These are phyloP conservation scores for Agelas oroides DNA, from an alignment of 37 sponge, comb jelly and placozoan species.

Conservation along the genomic window DNA sequence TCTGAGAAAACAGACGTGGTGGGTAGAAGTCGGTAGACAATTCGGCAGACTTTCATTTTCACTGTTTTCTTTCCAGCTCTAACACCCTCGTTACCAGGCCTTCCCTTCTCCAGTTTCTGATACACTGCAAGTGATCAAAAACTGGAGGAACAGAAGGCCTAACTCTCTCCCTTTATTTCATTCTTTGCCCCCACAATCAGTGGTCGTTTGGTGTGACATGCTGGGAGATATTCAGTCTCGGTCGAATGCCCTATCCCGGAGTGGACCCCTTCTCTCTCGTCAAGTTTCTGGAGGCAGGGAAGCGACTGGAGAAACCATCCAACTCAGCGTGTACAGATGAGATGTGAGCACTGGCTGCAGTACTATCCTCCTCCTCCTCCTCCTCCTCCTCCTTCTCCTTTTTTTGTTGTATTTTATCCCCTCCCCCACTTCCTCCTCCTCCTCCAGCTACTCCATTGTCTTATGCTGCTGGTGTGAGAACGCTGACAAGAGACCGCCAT, in stretches of 20 bases:
- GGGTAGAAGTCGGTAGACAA: too few relatives aligned
- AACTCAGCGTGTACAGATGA: not conserved
- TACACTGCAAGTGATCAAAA: too few relatives aligned
- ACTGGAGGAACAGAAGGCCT: too few relatives aligned
- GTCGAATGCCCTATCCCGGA: not conserved
- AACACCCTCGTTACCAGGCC: too few relatives aligned
- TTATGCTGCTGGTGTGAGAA: not conserved
- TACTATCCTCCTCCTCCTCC: not conserved
- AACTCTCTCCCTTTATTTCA: too few relatives aligned
- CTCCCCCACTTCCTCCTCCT: too few relatives aligned
- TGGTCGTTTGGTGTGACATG: slow-evolving; percentile 11
- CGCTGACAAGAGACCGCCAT: not conserved
- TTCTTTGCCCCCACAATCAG: not conserved
- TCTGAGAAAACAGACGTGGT: not conserved
- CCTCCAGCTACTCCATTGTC: not conserved
- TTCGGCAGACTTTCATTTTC: too few relatives aligned
- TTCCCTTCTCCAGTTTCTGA: too few relatives aligned
- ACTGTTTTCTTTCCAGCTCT: too few relatives aligned
- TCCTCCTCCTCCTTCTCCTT: too few relatives aligned
- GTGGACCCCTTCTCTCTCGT: not conserved
- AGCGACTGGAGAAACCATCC: not conserved
- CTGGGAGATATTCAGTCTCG: slow-evolving; percentile 5
- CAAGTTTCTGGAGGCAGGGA: not conserved
- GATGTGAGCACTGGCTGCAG: not conserved
- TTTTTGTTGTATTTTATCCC: too few relatives aligned